Conservation (phyloP, 2,888 invertebrate genomes). For the Campoplex capitator region DNA sequence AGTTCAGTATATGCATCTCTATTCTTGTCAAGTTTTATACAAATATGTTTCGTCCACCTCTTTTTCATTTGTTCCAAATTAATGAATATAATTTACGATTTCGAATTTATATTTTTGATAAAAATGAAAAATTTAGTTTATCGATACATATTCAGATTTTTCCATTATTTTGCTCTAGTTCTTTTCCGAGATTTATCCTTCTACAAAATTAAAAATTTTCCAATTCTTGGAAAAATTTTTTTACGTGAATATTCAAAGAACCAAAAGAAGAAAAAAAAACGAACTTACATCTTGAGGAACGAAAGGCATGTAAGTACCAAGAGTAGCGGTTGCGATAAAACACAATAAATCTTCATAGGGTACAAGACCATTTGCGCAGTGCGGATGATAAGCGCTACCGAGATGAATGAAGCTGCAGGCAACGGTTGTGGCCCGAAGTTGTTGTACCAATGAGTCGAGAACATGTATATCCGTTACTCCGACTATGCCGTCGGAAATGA, state of each 20-base stretch:
- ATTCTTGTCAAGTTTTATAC: too few relatives aligned
- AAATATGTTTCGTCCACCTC: too few relatives aligned
- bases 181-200: neutral
- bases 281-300: slow-evolving; percentile 85
- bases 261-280: neutral
- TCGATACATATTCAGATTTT: neutral
- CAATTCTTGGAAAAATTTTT: neutral
- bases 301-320: slow-evolving; percentile 89
- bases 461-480: slow-evolving; percentile 90
- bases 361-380: slow-evolving; percentile 89
- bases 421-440: slow-evolving; percentile 90
- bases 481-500: slow-evolving; percentile 91
- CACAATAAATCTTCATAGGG: slow-evolving; percentile 91
- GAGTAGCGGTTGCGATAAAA: slow-evolving; percentile 91
- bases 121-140: too few relatives aligned
- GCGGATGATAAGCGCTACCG: slow-evolving; percentile 88
- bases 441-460: slow-evolving; percentile 90
- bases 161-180: neutral
- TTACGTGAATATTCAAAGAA: neutral
- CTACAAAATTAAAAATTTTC: neutral
- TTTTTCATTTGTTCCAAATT: neutral
- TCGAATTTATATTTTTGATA: too few relatives aligned
- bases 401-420: slow-evolving; percentile 92
- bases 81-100: too few relatives aligned
- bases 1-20: neutral